A percentile compares a stretch with the other conserved stretches of the same genome.
Conservation (phyloP, 37 sponge, comb jelly and placozoan species). For the Aplysina aerophoba region DNA sequence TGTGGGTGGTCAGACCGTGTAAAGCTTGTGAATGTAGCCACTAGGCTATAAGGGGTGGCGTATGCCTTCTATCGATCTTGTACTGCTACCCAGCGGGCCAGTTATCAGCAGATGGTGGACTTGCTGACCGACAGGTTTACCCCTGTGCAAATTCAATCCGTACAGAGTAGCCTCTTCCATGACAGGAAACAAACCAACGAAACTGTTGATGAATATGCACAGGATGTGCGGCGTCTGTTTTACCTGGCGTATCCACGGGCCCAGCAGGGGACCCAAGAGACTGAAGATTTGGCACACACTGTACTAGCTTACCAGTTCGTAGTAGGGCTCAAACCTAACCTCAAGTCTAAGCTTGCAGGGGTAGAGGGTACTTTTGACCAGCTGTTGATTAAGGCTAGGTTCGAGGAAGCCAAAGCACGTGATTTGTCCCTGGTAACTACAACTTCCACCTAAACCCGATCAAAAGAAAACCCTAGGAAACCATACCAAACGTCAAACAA, state of each 20-base stretch:
- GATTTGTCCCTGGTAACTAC: not conserved
- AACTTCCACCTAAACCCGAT: not conserved
- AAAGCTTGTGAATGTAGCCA: constrained; percentile 44
- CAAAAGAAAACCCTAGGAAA: not conserved
- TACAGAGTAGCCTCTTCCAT: constrained; percentile 54
- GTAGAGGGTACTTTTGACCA: constrained; percentile 29
- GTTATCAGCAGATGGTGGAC: constrained; percentile 26
- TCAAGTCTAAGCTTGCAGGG: constrained; percentile 33
- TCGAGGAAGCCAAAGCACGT: constrained; percentile 42
- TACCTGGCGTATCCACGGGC: constrained; percentile 27
- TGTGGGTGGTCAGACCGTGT: constrained; percentile 29
- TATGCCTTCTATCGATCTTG: constrained; percentile 60
- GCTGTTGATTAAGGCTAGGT: constrained; percentile 37
- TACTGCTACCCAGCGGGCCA: constrained; percentile 11
- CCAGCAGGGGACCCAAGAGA: constrained; percentile 10
- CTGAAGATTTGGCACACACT: constrained; percentile 24
- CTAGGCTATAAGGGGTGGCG: constrained; percentile 38
- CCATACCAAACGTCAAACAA: too few relatives aligned
- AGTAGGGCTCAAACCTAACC: constrained; percentile 4
- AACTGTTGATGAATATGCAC: constrained; percentile 57
- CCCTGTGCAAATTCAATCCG: constrained; percentile 38
- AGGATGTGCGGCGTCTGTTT: constrained; percentile 49
- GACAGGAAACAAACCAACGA: constrained; percentile 47
- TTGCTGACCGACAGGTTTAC: constrained; percentile 46
- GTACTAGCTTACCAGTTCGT: constrained; percentile 43